Percentiles rank a stretch among this genome's conserved stretches.
Evolutionary conservation across 2,888 invertebrate genomes (phyloP).

Genomic region (Rhogogaster chlorosoma): DNA sequence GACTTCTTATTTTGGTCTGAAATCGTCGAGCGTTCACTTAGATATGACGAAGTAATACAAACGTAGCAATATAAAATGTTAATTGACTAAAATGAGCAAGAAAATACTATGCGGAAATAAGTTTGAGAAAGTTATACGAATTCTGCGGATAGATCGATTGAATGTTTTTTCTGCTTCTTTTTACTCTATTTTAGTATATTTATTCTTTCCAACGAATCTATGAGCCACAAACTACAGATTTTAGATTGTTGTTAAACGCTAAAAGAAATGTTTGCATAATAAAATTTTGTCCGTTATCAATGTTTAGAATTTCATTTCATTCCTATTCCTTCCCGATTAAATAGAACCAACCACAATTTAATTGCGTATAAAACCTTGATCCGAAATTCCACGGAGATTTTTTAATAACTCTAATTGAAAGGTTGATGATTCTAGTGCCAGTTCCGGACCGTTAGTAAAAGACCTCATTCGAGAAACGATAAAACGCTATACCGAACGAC

Average conservation of each 20-base stretch:
- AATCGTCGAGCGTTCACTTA: background rate
- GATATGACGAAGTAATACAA: background rate
- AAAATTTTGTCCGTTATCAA: background rate
- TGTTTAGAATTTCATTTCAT: background rate
- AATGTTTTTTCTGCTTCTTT: background rate
- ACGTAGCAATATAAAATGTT: background rate
- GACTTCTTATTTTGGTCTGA: background rate
- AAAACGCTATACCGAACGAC: background rate
- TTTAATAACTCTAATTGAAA: conserved; percentile 12
- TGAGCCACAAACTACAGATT: background rate
- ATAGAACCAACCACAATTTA: background rate
- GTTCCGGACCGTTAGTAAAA: conserved; percentile 9
- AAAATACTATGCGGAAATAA: background rate
- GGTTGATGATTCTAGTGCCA: background rate
- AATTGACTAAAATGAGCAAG: background rate
- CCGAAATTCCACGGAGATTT: conserved; percentile 13
- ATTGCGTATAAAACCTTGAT: conserved; percentile 23
- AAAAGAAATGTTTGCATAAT: background rate
- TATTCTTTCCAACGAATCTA: background rate
- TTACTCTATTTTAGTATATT: background rate
- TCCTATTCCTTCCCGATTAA: background rate
- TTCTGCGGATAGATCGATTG: background rate
- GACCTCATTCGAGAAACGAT: background rate
- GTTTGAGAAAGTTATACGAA: background rate
- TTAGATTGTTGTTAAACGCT: background rate